phyloP scores from a whole-genome alignment of 2,888 invertebrate genomes.

The Lordiphosa andalusiaca region DNA sequence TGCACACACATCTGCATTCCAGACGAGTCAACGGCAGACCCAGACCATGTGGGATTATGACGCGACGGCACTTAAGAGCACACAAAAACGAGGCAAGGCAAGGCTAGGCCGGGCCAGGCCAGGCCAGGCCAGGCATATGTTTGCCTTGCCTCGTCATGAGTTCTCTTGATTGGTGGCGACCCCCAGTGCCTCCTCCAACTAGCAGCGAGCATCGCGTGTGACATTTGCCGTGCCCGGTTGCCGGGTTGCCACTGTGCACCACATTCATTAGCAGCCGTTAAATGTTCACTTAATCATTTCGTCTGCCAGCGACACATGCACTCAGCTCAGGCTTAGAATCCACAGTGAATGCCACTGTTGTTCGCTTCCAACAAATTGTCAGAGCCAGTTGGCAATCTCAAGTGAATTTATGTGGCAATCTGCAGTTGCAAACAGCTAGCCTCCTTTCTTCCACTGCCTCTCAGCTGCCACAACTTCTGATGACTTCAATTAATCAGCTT shows the following conservation, averaged over 20 bases:
- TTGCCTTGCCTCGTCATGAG: slow-evolving; percentile 18
- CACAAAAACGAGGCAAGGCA: slow-evolving; percentile 21
- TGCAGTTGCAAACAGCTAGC: slow-evolving; percentile 38
- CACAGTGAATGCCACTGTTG: slow-evolving; percentile 50
- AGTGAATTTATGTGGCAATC: slow-evolving; percentile 69
- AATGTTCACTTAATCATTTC: slow-evolving; percentile 71
- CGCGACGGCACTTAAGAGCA: slow-evolving; percentile 62
- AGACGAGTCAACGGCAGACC: slow-evolving; percentile 56
- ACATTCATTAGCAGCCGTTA: slow-evolving; percentile 74
- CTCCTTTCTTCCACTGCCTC: slow-evolving; percentile 22
- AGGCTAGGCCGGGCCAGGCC: slow-evolving; percentile 34
- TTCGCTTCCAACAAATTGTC: slow-evolving; percentile 31
- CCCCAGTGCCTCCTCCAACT: slow-evolving; percentile 44
- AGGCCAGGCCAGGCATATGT: slow-evolving; percentile 33
- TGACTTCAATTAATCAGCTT: slow-evolving; percentile 70
- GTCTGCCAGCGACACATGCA: slow-evolving; percentile 42
- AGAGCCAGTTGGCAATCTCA: slow-evolving; percentile 63
- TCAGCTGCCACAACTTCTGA: slow-evolving; percentile 57
- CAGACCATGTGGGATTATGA: slow-evolving; percentile 75
- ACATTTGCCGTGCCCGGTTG: slow-evolving; percentile 51
- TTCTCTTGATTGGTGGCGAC: slow-evolving; percentile 62
- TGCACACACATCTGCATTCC: slow-evolving; percentile 69
- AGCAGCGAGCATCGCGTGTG: slow-evolving; percentile 58
- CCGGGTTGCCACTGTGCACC: slow-evolving; percentile 40
- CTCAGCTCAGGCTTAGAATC: slow-evolving; percentile 45